A percentile compares a stretch with the other conserved stretches of the same genome.
phyloP scores from a whole-genome alignment of 2,797 vertebrate species.

The Phrynocephalus vlangalii region DNA sequence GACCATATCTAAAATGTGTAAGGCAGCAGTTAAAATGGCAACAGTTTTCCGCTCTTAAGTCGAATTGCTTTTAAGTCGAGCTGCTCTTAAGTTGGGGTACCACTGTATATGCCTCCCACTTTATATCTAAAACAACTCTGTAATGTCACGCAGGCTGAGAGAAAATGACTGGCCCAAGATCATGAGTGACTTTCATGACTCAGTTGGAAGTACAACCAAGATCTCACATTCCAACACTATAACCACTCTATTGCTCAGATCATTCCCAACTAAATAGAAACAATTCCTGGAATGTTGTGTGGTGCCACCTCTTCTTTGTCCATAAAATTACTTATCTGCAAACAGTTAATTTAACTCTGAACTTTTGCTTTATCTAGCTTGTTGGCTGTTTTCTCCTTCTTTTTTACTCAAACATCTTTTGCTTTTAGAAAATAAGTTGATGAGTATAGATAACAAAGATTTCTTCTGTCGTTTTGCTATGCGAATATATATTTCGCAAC shows the following conservation, averaged over 20 bases:
- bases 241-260: neutral
- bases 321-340: neutral
- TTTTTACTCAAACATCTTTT: neutral
- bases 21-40: too few species aligned
- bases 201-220: too few species aligned
- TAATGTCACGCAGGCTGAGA: too few species aligned
- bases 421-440: neutral
- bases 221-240: neutral
- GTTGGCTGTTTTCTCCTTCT: neutral
- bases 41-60: too few species aligned
- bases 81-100: too few species aligned
- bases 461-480: neutral
- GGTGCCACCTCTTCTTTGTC: neutral
- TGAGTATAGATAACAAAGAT: neutral
- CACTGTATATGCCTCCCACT: neutral
- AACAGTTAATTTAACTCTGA: neutral
- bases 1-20: too few species aligned
- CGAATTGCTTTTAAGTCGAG: too few species aligned
- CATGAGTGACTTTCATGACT: too few species aligned
- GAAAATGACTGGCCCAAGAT: too few species aligned
- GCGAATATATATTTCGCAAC: constrained; percentile 10
- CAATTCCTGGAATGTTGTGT: neutral
- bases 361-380: neutral
- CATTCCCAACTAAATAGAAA: neutral
- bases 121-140: too few species aligned